Percentiles rank a stretch among this genome's conserved stretches.
These are phyloP conservation scores for Tupiocoris notatus DNA, from an alignment of 2,888 invertebrate genomes.

Conservation along the genomic window DNA sequence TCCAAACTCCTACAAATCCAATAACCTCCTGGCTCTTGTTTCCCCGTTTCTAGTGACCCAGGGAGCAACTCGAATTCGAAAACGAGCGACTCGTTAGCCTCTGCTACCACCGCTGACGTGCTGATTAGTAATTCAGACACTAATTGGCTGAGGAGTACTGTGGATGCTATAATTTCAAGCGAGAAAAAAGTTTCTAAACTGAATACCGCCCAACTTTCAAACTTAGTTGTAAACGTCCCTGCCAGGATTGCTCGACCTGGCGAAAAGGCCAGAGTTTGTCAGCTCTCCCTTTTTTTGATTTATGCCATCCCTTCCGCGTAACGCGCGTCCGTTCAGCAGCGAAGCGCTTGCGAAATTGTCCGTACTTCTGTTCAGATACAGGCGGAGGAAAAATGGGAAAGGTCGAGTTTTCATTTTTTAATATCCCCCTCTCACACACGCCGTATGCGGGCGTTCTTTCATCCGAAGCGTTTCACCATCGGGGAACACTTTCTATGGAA, in stretches of 20 bases:
- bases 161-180: background rate
- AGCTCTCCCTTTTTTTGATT: slow-evolving; percentile 12
- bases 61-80: too few relatives aligned
- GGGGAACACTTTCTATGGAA: slow-evolving; percentile 8
- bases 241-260: background rate
- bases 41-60: too few relatives aligned
- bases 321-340: background rate
- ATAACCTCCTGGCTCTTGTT: too few relatives aligned
- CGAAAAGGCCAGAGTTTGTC: background rate
- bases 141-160: slow-evolving; percentile 18
- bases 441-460: background rate
- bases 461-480: background rate
- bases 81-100: too few relatives aligned
- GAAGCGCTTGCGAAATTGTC: slow-evolving; percentile 6
- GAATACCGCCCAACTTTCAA: background rate
- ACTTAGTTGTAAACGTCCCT: background rate
- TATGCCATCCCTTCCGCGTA: background rate
- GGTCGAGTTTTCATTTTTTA: slow-evolving; percentile 17
- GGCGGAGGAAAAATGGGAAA: slow-evolving; percentile 5
- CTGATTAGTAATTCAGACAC: background rate
- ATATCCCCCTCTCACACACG: background rate
- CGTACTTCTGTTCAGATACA: slow-evolving; percentile 6
- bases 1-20: too few relatives aligned
- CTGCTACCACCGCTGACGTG: too few relatives aligned
- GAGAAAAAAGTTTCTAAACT: background rate